Evolutionary conservation across 2,888 invertebrate species (phyloP).

Genomic region (Xestia ashworthii): DNA sequence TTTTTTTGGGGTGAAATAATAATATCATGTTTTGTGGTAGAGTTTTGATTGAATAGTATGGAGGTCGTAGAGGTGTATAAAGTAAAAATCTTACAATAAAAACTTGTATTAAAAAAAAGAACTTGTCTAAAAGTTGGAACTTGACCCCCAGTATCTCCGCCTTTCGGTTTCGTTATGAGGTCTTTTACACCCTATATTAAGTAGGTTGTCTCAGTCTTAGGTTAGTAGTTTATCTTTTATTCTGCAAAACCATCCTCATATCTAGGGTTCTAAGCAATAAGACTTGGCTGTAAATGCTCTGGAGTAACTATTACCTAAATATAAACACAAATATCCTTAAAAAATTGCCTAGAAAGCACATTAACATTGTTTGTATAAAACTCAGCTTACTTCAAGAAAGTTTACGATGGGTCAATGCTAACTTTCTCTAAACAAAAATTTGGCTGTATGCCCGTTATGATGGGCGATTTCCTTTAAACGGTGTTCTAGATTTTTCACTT

Average conservation of each 20-base stretch:
- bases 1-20: no score
- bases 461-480: conserved; percentile 21
- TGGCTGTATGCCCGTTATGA: conserved; percentile 31
- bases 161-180: no score
- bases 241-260: neutral
- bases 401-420: conserved; percentile 30
- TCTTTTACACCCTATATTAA: no score
- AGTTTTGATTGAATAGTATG: no score
- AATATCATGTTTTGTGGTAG: no score
- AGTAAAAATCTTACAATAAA: no score
- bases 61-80: no score
- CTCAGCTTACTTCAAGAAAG: neutral
- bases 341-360: conserved; percentile 1
- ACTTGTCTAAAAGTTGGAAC: no score
- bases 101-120: no score
- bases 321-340: neutral
- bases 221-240: no score
- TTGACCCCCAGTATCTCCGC: no score
- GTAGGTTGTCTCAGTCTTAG: no score
- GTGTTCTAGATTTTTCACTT: conserved; percentile 41
- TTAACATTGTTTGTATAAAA: conserved; percentile 22
- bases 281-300: neutral
- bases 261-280: neutral
- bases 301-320: neutral
- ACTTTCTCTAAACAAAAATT: conserved; percentile 23